phyloP scores from a whole-genome alignment of 2,113 vertebrate species.

The Heterochromis multidens region DNA sequence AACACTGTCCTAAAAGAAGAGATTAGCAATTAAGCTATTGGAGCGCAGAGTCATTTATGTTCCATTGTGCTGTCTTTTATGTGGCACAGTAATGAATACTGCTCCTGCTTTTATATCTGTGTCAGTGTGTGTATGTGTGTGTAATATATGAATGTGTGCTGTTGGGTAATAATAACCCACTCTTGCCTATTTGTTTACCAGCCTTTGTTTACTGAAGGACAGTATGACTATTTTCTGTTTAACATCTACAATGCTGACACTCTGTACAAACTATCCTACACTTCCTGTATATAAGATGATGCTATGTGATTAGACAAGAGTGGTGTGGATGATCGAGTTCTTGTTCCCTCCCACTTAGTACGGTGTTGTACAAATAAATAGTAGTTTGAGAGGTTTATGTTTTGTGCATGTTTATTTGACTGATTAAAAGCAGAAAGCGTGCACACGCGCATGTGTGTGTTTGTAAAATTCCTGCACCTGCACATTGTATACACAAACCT shows the following conservation, averaged over 20 bases:
- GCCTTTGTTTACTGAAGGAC: slow-evolving; percentile 41
- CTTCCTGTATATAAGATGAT: slow-evolving; percentile 4
- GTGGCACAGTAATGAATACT: slow-evolving; percentile 44
- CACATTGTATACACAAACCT: neutral
- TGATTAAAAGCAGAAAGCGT: neutral
- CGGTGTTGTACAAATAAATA: neutral
- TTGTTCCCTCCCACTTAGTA: neutral
- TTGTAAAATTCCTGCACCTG: neutral
- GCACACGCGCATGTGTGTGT: accelerated
- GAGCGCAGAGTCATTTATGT: slow-evolving; percentile 49
- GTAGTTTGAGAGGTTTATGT: neutral
- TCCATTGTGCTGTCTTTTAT: slow-evolving; percentile 59
- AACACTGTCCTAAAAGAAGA: slow-evolving; percentile 66
- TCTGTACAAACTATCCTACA: neutral
- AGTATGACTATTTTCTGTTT: slow-evolving; percentile 14
- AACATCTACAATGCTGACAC: slow-evolving; percentile 23
- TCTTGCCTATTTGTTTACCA: slow-evolving; percentile 14
- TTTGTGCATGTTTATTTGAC: neutral
- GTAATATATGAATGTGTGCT: neutral
- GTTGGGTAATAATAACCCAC: slow-evolving; percentile 23
- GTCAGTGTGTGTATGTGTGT: neutral
- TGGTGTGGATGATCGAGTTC: neutral
- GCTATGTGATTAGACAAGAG: neutral
- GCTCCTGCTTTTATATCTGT: neutral
- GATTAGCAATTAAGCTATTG: slow-evolving; percentile 68